Evolutionary conservation across 2,797 vertebrate genomes (phyloP).

Genomic region (Telmatherina bonti): DNA sequence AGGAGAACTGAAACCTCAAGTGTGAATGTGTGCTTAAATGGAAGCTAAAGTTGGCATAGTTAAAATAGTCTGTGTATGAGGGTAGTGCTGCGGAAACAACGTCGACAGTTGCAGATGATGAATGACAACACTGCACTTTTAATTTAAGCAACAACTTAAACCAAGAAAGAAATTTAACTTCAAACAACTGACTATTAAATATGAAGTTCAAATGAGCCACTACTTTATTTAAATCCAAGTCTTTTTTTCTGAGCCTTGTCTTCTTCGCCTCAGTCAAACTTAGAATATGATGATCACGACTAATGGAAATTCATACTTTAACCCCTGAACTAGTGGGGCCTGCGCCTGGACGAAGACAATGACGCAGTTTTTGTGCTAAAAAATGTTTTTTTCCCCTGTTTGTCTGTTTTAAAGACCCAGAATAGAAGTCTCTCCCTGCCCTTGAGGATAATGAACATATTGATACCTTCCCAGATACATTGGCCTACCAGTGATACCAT

Average conservation of each 20-base stretch:
- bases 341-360: too few relatives aligned
- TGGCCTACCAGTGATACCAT: too few relatives aligned
- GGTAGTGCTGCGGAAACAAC: background rate
- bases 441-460: too few relatives aligned
- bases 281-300: too few relatives aligned
- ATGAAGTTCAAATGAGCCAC: background rate
- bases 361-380: too few relatives aligned
- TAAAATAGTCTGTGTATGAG: conserved; percentile 11
- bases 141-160: background rate
- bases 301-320: too few relatives aligned
- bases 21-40: conserved; percentile 8
- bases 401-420: too few relatives aligned
- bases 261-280: background rate
- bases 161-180: background rate
- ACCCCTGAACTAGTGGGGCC: too few relatives aligned
- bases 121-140: background rate
- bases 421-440: too few relatives aligned
- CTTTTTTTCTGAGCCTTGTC: background rate
- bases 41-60: conserved; percentile 4
- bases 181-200: background rate
- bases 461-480: too few relatives aligned
- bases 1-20: conserved; percentile 5
- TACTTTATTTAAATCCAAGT: too few relatives aligned
- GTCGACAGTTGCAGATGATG: background rate
- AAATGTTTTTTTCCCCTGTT: too few relatives aligned